Base-by-base conservation (phyloP, 2,113 vertebrate genomes). In the Azemiops feae region DNA sequence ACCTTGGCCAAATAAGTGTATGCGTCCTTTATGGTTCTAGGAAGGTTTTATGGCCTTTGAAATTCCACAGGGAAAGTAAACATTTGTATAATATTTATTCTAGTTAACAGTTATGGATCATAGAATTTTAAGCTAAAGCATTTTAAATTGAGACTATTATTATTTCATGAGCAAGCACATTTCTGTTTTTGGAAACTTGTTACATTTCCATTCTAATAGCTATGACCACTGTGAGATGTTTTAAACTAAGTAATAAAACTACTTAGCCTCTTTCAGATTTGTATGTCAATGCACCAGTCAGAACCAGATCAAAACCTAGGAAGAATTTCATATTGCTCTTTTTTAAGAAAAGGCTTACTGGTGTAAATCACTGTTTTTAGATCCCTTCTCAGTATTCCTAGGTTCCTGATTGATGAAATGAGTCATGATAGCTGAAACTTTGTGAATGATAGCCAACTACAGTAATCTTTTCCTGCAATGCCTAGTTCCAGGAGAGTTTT, bases 31-130 rank as follows among this genome's bases (percentile, higher is more conserved):
- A 30, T 0, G 0, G 93, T 93, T 90, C 57, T 0, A 90, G 88
- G 92, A 92, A 94, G 85, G n/a, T 54, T 93, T 96, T 95, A 89
- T n/a, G 43, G 25, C 23, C 27, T 39, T 53, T 89, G 55, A 85
- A 8, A 90, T 96, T 94, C 94, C 57, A 90, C 88, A 93, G 47
- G 50, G 39, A 12, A 2, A 60, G 81, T 39, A n/a, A 89, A 93
- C 39, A 92, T 92, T 93, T 96, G 93, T 25, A 12, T 96, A 93
- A 93, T 14, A 0, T 95, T 96, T 97, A 88, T 95, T 96, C 96
- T 91, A 94, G 69, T 94, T 94, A 91, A 86, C 88, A 88, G 30
- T 86, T 81, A 88, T 55, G 94, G 90, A 94, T 91, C 89, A 47
- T 94, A 93, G 87, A 94, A 69, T 88, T 90, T 95, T 94, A 86